These are phyloP conservation scores for Crenichthys baileyi DNA, from an alignment of 2,797 vertebrate species.

Conservation along the genomic window DNA sequence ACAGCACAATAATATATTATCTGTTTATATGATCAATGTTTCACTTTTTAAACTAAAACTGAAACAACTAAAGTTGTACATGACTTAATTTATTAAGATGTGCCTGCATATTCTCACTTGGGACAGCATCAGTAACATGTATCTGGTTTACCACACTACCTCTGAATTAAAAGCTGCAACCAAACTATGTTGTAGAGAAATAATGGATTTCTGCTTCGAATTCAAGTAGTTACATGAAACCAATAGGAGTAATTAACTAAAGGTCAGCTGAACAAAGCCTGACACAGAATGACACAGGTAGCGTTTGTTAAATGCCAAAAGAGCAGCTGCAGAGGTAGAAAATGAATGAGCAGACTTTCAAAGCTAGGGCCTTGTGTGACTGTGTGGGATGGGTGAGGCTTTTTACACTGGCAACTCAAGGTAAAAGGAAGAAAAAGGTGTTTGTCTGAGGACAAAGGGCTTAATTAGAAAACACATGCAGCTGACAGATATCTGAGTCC, in stretches of 20 bases:
- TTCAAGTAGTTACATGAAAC: slow-evolving; percentile 21
- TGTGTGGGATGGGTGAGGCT: slow-evolving; percentile 16
- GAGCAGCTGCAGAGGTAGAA: slow-evolving; percentile 14
- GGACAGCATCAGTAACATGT: not conserved
- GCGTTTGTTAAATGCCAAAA: slow-evolving; percentile 23
- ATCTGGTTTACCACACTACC: not conserved
- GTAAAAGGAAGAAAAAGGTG: slow-evolving; percentile 27
- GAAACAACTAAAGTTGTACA: no score
- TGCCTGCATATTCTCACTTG: not conserved
- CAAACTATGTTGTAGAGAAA: not conserved
- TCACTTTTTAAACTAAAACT: not conserved
- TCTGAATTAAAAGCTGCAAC: not conserved
- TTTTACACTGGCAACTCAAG: slow-evolving; percentile 25
- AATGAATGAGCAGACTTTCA: slow-evolving; percentile 23
- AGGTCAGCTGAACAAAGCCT: slow-evolving; percentile 22
- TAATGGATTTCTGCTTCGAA: not conserved
- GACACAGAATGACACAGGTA: slow-evolving; percentile 15
- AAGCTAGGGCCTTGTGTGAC: slow-evolving; percentile 1
- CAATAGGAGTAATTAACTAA: slow-evolving; percentile 26
- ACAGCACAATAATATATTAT: not conserved
- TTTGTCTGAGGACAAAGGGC: slow-evolving; percentile 44
- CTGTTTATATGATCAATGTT: not conserved
- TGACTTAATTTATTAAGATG: not conserved
- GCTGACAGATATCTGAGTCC: slow-evolving; percentile 25
- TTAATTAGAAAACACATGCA: slow-evolving; percentile 46